Base-by-base conservation (phyloP, 2,797 vertebrate species). In the Spea hammondii region DNA sequence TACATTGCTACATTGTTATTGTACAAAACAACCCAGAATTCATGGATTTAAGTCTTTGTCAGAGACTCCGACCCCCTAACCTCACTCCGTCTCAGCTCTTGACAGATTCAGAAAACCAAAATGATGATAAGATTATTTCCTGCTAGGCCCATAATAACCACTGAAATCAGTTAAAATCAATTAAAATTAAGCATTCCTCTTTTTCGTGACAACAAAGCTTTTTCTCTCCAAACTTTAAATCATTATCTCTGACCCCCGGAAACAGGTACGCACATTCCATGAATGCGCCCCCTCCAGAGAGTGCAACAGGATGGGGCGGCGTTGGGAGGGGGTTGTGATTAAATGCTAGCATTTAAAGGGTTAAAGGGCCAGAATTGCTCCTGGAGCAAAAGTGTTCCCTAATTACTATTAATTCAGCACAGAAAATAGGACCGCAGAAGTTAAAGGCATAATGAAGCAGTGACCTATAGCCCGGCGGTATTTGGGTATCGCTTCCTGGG, bases 381-480 rank as follows among this genome's bases (percentile, higher is more conserved):
- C 5, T 48, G 49, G 32, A 70, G 55, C 57, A 71, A 45, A 4
- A 76, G 46, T 66, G 14, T 48, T 65, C 49, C 59, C 49, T 55
- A 76, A 80, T 80, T 71, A 67, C n/a, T 66, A 51, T 71, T 65
- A 76, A 54, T 70, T 76, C 73, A 65, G 14, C 71, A 65, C 6
- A 47, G 46, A 55, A 80, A 76, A 72, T 72, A 48, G 79, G 59
- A 32, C 66, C 76, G 73, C 79, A 80, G 79, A n/a, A 67, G 46
- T 64, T 71, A 59, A 76, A 17, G 72, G 51, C 32, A 65, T 80
- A 76, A 80, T 80, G 73, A 80, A 7, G 60, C 49, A 17, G 32
- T 67, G 68, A 80, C 73, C 79, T 66, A 69, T 45, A 50, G 32
- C 54, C 32, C 78, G 4, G 2, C 11, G 50, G 14, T 65, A 80